These are phyloP conservation scores for Halcyon leucocephala DNA, from an alignment of 2,797 vertebrate genomes.

Conservation along the genomic window DNA sequence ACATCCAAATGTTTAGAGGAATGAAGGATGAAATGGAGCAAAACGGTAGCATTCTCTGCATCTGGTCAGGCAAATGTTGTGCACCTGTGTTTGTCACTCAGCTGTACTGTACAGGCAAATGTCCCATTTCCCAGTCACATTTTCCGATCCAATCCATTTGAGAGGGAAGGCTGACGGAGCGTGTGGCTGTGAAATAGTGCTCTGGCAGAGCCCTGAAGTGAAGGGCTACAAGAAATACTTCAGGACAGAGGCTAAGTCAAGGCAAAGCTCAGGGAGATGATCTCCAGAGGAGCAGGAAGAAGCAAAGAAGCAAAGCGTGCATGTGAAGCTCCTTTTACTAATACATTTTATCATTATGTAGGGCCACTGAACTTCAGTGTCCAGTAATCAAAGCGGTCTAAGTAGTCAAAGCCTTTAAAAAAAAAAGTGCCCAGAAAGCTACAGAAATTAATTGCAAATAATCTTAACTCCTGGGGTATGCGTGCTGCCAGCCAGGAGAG, in stretches of 20 bases:
- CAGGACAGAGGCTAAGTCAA: background rate
- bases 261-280: background rate
- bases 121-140: background rate
- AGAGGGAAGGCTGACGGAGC: background rate
- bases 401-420: background rate
- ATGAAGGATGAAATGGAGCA: background rate
- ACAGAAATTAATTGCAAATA: background rate
- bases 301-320: background rate
- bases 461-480: background rate
- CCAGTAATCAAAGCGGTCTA: background rate
- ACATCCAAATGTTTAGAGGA: background rate
- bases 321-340: background rate
- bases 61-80: background rate
- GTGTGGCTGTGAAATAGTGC: background rate
- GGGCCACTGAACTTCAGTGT: background rate
- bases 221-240: background rate
- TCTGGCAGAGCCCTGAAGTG: background rate
- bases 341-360: background rate
- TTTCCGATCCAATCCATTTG: background rate
- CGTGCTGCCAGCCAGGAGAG: background rate
- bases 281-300: background rate
- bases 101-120: background rate
- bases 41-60: fast-evolving
- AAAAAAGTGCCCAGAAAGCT: background rate
- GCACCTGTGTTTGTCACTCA: background rate